phyloP scores from a whole-genome alignment of 2,797 vertebrate genomes.

The Silurus lanzhouensis region DNA sequence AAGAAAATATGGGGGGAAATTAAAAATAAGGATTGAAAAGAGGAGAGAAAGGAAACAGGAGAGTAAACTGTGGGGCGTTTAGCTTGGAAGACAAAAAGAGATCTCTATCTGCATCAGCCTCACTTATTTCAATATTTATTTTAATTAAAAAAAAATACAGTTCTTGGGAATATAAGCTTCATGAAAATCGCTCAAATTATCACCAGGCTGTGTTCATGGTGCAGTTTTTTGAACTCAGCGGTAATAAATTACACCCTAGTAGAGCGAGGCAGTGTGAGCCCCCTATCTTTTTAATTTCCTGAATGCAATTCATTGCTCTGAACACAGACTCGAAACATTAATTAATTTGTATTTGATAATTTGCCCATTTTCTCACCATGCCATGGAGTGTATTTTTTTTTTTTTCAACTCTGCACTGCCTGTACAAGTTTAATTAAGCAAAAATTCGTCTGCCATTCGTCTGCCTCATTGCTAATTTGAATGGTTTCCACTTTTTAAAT shows the following conservation, averaged over 20 bases:
- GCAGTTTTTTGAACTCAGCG: constrained; percentile 65
- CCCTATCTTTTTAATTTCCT: constrained; percentile 79
- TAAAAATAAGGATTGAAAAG: constrained; percentile 8
- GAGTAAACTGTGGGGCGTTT: constrained; percentile 53
- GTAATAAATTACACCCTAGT: constrained; percentile 66
- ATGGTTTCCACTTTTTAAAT: constrained; percentile 48
- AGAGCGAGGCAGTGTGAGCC: constrained; percentile 55
- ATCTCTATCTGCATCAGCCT: constrained; percentile 40
- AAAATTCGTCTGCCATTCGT: constrained; percentile 65
- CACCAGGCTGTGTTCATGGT: constrained; percentile 58
- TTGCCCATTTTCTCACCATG: constrained; percentile 70
- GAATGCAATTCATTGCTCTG: constrained; percentile 74
- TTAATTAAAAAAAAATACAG: constrained; percentile 67
- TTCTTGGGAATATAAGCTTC: constrained; percentile 59
- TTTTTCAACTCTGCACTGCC: constrained; percentile 69
- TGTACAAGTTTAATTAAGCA: constrained; percentile 78
- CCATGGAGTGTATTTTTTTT: constrained; percentile 64
- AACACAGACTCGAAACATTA: constrained; percentile 73
- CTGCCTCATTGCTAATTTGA: constrained; percentile 66
- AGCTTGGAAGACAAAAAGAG: constrained; percentile 42
- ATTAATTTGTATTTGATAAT: constrained; percentile 81
- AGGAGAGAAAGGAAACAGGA: constrained; percentile 32
- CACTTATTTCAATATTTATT: constrained; percentile 58
- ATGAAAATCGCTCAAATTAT: constrained; percentile 67
- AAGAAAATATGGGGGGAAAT: background rate